A percentile compares a stretch with the other conserved stretches of the same genome.
These are phyloP conservation scores for Hippocampus barbouri DNA, from an alignment of 2,113 vertebrate species.

Conservation along the genomic window DNA sequence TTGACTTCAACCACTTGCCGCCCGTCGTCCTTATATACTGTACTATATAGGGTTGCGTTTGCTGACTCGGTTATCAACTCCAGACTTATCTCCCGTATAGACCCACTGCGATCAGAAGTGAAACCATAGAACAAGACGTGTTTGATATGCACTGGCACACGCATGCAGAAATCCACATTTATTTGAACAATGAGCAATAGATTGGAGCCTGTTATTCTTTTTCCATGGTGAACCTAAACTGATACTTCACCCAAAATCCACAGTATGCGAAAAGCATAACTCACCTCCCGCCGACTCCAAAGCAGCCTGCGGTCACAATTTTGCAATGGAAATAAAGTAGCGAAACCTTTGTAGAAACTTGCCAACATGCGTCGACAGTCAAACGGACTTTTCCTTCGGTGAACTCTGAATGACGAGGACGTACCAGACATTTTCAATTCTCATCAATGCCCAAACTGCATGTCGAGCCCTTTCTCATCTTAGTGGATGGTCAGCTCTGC, in stretches of 20 bases:
- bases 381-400: neutral
- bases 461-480: neutral
- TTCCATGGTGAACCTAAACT: conserved; percentile 6
- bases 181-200: neutral
- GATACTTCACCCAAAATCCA: neutral
- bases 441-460: neutral
- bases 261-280: conserved; percentile 2
- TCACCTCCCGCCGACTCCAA: conserved; percentile 6
- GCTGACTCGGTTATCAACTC: conserved; percentile 25
- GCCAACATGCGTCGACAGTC: neutral
- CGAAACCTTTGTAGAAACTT: conserved; percentile 11
- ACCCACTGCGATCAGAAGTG: neutral
- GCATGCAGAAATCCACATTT: conserved; percentile 6
- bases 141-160: conserved; percentile 7
- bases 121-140: conserved; percentile 16
- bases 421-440: neutral
- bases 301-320: neutral
- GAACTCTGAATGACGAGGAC: neutral
- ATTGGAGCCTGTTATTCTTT: conserved; percentile 5
- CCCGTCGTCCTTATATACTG: neutral
- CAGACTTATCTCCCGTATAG: neutral
- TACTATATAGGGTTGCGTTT: neutral
- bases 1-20: conserved; percentile 5
- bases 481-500: neutral
- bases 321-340: conserved; percentile 1